phyloP scores from a whole-genome alignment of 2,113 vertebrate species.

The Aldabrachelys gigantea region DNA sequence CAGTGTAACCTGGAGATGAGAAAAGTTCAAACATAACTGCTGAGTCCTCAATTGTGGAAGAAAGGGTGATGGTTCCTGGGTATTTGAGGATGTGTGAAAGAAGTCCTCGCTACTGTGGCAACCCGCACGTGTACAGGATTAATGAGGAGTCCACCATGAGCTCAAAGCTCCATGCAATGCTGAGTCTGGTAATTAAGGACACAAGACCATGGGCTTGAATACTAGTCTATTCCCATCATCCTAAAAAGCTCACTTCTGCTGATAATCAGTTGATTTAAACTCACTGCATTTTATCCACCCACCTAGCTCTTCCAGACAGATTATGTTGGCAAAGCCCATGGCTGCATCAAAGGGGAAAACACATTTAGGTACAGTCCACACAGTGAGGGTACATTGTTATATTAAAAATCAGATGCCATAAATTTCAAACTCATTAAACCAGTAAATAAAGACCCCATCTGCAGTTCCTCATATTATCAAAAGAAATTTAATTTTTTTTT shows the following conservation, averaged over 20 bases:
- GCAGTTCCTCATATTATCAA: conserved; percentile 76
- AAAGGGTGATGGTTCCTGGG: not conserved
- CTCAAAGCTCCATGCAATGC: fast-evolving
- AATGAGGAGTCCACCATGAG: not conserved
- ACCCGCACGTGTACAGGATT: not conserved
- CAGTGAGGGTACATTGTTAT: not conserved
- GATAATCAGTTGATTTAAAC: not conserved
- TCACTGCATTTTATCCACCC: not conserved
- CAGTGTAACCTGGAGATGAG: not conserved
- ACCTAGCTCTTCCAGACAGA: fast-evolving
- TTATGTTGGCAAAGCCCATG: fast-evolving
- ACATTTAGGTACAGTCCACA: too few relatives aligned
- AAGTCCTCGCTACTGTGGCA: not conserved
- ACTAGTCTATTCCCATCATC: not conserved
- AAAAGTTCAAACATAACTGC: not conserved
- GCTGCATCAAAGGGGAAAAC: fast-evolving
- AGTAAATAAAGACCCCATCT: not conserved
- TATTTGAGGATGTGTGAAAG: not conserved
- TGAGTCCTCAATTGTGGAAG: not conserved
- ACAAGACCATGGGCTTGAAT: not conserved
- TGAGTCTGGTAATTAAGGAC: too few relatives aligned
- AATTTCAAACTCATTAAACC: fast-evolving
- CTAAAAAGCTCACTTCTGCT: not conserved
- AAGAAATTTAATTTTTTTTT: conserved; percentile 84
- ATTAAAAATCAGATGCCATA: not conserved